Evolutionary conservation across 2,113 vertebrate species (phyloP).

Genomic region (Ailuropoda melanoleuca): DNA sequence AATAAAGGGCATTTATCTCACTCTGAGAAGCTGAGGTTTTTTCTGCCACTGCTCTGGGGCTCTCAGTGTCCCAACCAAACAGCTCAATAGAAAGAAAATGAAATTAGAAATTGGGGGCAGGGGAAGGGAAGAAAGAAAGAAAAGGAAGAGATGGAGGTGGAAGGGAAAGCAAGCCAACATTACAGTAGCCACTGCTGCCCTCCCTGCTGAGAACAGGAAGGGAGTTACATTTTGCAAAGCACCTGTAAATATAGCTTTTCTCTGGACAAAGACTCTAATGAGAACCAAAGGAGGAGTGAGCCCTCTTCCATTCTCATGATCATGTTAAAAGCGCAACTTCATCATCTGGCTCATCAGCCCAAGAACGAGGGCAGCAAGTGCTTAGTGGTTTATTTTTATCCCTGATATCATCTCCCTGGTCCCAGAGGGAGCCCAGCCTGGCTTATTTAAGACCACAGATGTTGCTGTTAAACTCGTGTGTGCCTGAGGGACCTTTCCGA

Average conservation of each 20-base stretch:
- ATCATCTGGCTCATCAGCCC: constrained; percentile 59
- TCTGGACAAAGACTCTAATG: constrained; percentile 28
- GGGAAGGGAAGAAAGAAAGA: background rate
- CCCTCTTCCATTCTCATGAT: constrained; percentile 35
- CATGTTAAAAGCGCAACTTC: constrained; percentile 55
- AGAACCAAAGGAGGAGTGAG: constrained; percentile 23
- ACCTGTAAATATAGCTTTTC: background rate
- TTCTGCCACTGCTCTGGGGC: background rate
- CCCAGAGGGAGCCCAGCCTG: constrained; percentile 41
- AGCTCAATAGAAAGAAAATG: background rate
- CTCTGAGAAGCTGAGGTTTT: constrained; percentile 30
- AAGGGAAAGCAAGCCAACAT: background rate
- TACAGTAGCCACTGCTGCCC: background rate
- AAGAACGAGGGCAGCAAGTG: constrained; percentile 58
- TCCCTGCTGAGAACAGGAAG: background rate
- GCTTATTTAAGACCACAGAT: constrained; percentile 60
- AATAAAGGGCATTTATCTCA: constrained; percentile 66
- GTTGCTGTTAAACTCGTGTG: constrained; percentile 19
- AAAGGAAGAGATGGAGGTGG: background rate
- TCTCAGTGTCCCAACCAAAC: constrained; percentile 31
- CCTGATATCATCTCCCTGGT: constrained; percentile 49
- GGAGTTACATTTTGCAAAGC: background rate
- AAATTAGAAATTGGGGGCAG: background rate
- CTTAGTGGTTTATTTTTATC: constrained; percentile 71
- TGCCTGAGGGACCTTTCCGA: background rate